Percentiles rank a stretch among this genome's conserved stretches.
These are phyloP conservation scores for Upupa epops DNA, from an alignment of 2,113 vertebrate genomes.

Conservation along the genomic window DNA sequence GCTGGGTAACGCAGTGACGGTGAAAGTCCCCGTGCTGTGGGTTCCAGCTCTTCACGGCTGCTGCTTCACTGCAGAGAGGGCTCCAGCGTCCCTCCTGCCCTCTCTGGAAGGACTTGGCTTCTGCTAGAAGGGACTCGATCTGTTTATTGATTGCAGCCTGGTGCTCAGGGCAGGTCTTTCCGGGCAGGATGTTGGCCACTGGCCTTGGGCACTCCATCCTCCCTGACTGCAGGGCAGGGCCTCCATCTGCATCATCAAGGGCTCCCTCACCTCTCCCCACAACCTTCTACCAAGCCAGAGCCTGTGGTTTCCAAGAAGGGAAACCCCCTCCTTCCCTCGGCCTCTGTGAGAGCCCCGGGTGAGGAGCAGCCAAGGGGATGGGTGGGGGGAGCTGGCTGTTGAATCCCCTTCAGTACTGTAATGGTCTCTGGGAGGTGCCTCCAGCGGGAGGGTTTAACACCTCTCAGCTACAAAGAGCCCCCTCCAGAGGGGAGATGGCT, in stretches of 20 bases:
- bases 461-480: too few species aligned
- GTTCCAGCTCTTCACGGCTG: neutral
- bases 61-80: accelerated
- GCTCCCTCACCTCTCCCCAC: neutral
- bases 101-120: neutral
- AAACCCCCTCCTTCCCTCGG: neutral
- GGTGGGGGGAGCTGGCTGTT: neutral
- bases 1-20: neutral
- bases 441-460: too few species aligned
- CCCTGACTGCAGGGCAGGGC: neutral
- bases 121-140: neutral
- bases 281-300: too few species aligned
- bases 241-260: neutral
- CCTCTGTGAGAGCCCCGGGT: neutral
- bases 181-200: neutral
- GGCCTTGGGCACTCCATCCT: neutral
- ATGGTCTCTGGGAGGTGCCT: too few species aligned
- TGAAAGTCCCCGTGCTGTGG: neutral
- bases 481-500: too few species aligned
- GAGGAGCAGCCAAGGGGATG: neutral
- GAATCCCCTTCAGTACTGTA: too few species aligned
- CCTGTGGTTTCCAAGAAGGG: neutral
- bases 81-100: neutral
- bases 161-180: neutral
- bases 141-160: neutral